phyloP scores from a whole-genome alignment of 2,113 vertebrate species.

The Aphelocoma coerulescens region DNA sequence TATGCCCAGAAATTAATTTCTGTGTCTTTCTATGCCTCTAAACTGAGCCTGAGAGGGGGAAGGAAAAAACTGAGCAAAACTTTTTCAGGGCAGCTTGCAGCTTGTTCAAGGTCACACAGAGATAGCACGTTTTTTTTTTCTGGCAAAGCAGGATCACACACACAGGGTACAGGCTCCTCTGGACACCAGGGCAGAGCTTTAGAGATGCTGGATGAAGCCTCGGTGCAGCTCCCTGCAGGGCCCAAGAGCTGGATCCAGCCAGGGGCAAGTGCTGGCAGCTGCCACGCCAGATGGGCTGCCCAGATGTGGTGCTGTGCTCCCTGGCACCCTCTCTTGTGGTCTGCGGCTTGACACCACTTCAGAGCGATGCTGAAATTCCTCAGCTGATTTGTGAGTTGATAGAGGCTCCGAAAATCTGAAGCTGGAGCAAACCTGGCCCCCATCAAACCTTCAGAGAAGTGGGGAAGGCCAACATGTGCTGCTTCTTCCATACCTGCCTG shows the following conservation, averaged over 20 bases:
- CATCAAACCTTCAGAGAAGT: not conserved
- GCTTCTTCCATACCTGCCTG: not conserved
- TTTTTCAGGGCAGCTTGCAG: too few relatives aligned
- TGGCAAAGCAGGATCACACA: not conserved
- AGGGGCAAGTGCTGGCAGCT: not conserved
- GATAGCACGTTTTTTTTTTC: too few relatives aligned
- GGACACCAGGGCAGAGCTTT: not conserved
- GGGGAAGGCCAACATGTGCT: not conserved
- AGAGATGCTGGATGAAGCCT: not conserved
- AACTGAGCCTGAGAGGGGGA: too few relatives aligned
- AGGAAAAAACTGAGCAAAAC: too few relatives aligned
- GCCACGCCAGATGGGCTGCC: not conserved
- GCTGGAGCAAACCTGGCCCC: not conserved
- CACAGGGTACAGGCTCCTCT: not conserved
- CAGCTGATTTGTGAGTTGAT: not conserved
- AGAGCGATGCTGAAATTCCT: not conserved
- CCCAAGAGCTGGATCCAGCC: not conserved
- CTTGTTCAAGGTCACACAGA: too few relatives aligned
- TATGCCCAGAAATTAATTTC: too few relatives aligned
- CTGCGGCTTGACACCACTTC: not conserved
- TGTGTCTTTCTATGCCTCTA: too few relatives aligned
- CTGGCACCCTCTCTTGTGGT: not conserved
- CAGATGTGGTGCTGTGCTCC: not conserved
- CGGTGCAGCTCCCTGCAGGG: rapidly evolving
- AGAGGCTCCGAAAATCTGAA: not conserved